Base-by-base conservation (phyloP, 2,888 invertebrate genomes). In the Trypoxylon attenuatum region DNA sequence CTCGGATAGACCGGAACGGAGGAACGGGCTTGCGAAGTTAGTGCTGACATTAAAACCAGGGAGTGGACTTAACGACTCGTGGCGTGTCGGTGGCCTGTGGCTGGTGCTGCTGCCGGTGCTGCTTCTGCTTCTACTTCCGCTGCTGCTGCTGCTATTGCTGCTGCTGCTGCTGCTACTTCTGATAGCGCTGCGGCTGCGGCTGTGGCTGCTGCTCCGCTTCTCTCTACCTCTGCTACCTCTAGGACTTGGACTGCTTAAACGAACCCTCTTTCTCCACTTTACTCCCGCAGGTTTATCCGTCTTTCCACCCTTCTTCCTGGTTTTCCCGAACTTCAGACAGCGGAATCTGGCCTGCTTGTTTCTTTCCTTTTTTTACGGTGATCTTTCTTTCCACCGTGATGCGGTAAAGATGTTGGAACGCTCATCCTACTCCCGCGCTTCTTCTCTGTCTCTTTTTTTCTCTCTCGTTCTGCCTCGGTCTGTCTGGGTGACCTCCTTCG, bases 1-100 rank as follows among this genome's bases (percentile, higher is more conserved):
- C 47, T 58, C 69, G 70, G 74, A 72, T 74, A 63, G 69, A 73
- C 49, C 58, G 50, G 54, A 66, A 63, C 55, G 69, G 47, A 71
- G 71, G 58, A 69, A 71, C 57, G 73, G 69, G 76, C 70, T 77
- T 60, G 71, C 70, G 71, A 79, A 79, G 75, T 79, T 82, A 82
- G 76, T 79, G 80, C 80, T 75, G 81, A 78, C 81, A 80, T 82
- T 81, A 82, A 81, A 81, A 81, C 79, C 81, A 77, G 77, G 74
- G 77, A 82, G 80, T 81, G 80, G 79, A 78, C 81, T 82, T 79
- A 81, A 81, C 81, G 81, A 81, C 80, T 81, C 79, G 80, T 81
- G 77, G 78, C 79, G 79, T 77, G 80, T 79, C 73, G 77, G 76
- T 76, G 18, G 75, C 73, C 79, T 75, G 74, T 59, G 77, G 73